A percentile compares a stretch with the other conserved stretches of the same genome.
Evolutionary conservation across 2,797 vertebrate genomes (phyloP).

Genomic region (Lacerta agilis): DNA sequence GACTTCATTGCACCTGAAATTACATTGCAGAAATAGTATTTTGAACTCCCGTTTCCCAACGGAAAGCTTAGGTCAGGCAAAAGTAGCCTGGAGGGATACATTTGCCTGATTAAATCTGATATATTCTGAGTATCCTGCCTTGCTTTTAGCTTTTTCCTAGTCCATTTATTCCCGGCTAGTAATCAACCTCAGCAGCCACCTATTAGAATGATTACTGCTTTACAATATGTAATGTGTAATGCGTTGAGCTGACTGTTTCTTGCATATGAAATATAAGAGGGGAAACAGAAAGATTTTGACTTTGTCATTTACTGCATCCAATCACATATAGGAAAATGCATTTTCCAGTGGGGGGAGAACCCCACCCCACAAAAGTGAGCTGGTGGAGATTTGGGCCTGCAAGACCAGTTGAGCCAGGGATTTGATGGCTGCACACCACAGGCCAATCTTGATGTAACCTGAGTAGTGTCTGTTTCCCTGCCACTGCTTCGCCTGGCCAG

Average conservation of each 20-base stretch:
- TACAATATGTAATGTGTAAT: slow-evolving; percentile 33
- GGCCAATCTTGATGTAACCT: background rate
- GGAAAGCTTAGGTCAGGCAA: slow-evolving; percentile 60
- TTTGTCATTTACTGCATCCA: slow-evolving; percentile 39
- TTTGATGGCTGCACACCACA: background rate
- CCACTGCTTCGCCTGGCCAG: too few species aligned
- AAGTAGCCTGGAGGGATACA: slow-evolving; percentile 60
- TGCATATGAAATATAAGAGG: slow-evolving; percentile 61
- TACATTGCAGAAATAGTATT: slow-evolving; percentile 55
- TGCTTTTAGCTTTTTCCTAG: slow-evolving; percentile 39
- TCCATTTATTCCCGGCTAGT: slow-evolving; percentile 60
- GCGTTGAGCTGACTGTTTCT: slow-evolving; percentile 45
- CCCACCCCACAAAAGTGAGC: background rate
- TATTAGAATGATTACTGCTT: slow-evolving; percentile 71
- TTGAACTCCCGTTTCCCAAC: slow-evolving; percentile 48
- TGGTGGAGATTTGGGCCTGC: background rate
- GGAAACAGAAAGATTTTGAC: slow-evolving; percentile 49
- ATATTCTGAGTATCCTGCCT: slow-evolving; percentile 55
- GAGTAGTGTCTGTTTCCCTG: background rate
- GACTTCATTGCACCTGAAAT: slow-evolving; percentile 64
- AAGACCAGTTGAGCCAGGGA: background rate
- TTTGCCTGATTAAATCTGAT: slow-evolving; percentile 69
- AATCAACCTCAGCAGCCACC: slow-evolving; percentile 62
- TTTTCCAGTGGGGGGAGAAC: background rate
- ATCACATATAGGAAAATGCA: background rate